phyloP scores from a whole-genome alignment of 2,797 vertebrate species.

The Distichodus sexfasciatus region DNA sequence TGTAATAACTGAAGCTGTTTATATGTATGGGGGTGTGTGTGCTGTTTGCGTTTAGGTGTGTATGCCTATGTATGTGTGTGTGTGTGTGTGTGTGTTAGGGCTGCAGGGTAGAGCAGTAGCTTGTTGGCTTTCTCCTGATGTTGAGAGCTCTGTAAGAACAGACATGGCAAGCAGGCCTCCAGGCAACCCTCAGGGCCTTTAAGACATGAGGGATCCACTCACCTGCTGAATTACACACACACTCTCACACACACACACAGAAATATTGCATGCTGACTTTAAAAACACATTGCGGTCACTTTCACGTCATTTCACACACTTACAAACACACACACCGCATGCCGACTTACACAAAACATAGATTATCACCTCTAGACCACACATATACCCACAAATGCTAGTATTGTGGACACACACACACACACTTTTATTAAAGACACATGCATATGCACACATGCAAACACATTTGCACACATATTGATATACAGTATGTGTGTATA shows the following conservation, averaged over 20 bases:
- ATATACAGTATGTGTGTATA: too few species aligned
- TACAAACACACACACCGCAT: too few species aligned
- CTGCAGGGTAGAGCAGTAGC: constrained; percentile 64
- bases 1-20: constrained; percentile 21
- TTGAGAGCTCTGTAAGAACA: constrained; percentile 73
- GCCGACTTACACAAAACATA: constrained; percentile 7
- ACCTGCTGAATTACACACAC: constrained; percentile 28
- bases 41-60: constrained; percentile 17
- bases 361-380: constrained; percentile 5
- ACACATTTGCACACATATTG: too few species aligned
- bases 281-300: constrained; percentile 1
- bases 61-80: constrained; percentile 14
- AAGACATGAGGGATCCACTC: constrained; percentile 44
- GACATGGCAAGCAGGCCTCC: constrained; percentile 69
- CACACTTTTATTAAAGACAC: too few species aligned
- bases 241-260: constrained; percentile 36
- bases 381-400: constrained; percentile 25
- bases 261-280: constrained; percentile 6
- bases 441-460: too few species aligned
- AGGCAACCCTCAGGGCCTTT: constrained; percentile 73
- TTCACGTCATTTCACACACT: neutral
- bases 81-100: constrained; percentile 33
- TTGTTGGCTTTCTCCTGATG: constrained; percentile 61
- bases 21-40: constrained; percentile 8
- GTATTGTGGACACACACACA: neutral